Evolutionary conservation across 2,113 vertebrate species (phyloP), one percentile per base, ranked within the genome.

Genomic region (Actenoides hombroni): DNA sequence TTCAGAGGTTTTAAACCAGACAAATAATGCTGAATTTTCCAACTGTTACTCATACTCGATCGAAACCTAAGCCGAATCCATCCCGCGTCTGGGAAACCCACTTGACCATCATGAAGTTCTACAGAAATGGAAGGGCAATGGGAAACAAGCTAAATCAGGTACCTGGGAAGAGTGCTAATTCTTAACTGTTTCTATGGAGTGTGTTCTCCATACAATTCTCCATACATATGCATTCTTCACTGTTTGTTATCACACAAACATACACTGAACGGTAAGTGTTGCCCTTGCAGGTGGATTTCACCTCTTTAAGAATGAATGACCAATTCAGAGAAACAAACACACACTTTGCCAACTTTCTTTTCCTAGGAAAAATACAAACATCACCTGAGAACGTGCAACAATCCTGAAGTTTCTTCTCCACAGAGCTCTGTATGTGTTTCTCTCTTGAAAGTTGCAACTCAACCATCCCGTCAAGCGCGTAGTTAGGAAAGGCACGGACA

Each of bases 1-100:
- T 94, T 93, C 75, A 89, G 64, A 88, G 86, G 53, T 81, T 91
- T 91, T 91, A 46, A 75, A 92, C 67, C 83, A 89, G 84, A 31
- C 81, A 95, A 91, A 94, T 82, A 85, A 95, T 86, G 67, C 74
- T 42, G 76, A 56, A 73, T 90, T 96, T 94, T 76, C 80, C 71
- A 94, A 81, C 85, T 91, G 77, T 85, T 96, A 94, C 71, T 94
- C 94, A 94, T 46, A 86, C 65, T 70, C 5, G 0, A 90, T 89
- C 92, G 91, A 94, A 86, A 71, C 44, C 83, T 59, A 90, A 84
- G 49, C 51, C 80, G 92, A 92, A 87, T 63, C 13, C 79, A 69
- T 60, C 39, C 51, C 77, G 76, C 17, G 75, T 64, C 80, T 89
- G 74, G 44, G 84, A 93, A 63, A 89, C 89, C 69, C 71, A 73